These are phyloP conservation scores for Oryzias javanicus DNA, from an alignment of 2,113 vertebrate species.

Conservation along the genomic window DNA sequence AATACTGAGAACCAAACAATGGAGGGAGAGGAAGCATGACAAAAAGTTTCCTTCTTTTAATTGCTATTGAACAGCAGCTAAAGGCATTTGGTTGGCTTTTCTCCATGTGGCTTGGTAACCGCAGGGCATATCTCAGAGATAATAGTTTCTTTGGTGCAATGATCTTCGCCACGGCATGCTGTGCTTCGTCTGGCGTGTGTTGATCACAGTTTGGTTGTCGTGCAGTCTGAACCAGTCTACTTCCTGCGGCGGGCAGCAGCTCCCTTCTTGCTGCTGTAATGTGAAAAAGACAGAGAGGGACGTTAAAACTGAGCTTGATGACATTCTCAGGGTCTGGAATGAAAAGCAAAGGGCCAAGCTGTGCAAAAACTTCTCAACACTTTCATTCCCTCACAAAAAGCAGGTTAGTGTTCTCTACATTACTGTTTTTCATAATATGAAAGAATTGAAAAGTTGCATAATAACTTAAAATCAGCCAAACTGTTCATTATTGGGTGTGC, in stretches of 20 bases:
- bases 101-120: constrained; percentile 14
- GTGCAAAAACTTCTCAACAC: too few species aligned
- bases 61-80: constrained; percentile 60
- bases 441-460: too few species aligned
- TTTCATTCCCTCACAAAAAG: too few species aligned
- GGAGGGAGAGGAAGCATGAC: constrained; percentile 59
- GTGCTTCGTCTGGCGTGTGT: constrained; percentile 57
- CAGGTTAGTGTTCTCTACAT: too few species aligned
- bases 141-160: constrained; percentile 49
- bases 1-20: constrained; percentile 78
- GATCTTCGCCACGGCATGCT: constrained; percentile 40
- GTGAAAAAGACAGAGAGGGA: not conserved
- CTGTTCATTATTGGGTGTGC: too few species aligned
- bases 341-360: too few species aligned
- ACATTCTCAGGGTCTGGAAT: too few species aligned
- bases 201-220: constrained; percentile 49
- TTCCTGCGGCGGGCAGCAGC: constrained; percentile 93
- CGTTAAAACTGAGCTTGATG: constrained; percentile 28
- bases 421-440: too few species aligned
- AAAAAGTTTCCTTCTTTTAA: constrained; percentile 38
- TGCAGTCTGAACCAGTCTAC: constrained; percentile 65
- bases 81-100: constrained; percentile 45
- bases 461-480: too few species aligned
- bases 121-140: constrained; percentile 46
- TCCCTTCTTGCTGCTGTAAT: constrained; percentile 94